Evolutionary conservation across 2,797 vertebrate genomes (phyloP).

Genomic region (Parambassis ranga): DNA sequence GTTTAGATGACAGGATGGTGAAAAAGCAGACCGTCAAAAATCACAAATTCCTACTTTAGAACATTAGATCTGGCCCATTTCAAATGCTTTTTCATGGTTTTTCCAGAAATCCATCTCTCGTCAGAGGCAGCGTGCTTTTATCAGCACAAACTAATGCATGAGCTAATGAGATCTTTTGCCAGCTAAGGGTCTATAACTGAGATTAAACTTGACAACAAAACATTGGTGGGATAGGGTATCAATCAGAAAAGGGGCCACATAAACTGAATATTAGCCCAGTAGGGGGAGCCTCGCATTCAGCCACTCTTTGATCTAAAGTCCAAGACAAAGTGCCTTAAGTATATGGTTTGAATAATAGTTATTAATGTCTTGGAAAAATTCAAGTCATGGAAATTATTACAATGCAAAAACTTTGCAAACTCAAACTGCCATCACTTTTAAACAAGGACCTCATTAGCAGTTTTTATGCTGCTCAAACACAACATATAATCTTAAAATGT

Average conservation of each 20-base stretch:
- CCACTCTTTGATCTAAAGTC: conserved; percentile 42
- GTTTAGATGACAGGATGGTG: conserved; percentile 38
- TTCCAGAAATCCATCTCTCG: conserved; percentile 52
- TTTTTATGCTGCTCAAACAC: conserved; percentile 11
- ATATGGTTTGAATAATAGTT: conserved; percentile 54
- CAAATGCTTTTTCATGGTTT: conserved; percentile 31
- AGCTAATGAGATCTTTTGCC: conserved; percentile 48
- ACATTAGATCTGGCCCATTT: conserved; percentile 47
- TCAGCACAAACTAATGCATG: conserved; percentile 55
- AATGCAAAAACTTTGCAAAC: conserved; percentile 34
- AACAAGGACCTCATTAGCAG: conserved; percentile 17
- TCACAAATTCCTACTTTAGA: conserved; percentile 27
- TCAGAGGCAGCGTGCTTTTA: conserved; percentile 47
- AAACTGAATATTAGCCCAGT: conserved; percentile 35
- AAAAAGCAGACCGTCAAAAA: conserved; percentile 39
- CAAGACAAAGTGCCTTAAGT: conserved; percentile 58
- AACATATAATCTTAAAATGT: conserved; percentile 20
- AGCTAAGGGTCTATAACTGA: conserved; percentile 28
- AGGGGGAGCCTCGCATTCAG: background rate
- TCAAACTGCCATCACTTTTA: conserved; percentile 31
- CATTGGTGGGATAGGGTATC: conserved; percentile 48
- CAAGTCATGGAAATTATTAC: conserved; percentile 44
- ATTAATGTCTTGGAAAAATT: conserved; percentile 48
- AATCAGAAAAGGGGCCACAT: conserved; percentile 46
- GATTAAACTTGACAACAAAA: conserved; percentile 53